Percentiles rank a stretch among this genome's conserved stretches.
Conservation (phyloP, 2,797 vertebrate species). For the Dendrocincla fuliginosa region DNA sequence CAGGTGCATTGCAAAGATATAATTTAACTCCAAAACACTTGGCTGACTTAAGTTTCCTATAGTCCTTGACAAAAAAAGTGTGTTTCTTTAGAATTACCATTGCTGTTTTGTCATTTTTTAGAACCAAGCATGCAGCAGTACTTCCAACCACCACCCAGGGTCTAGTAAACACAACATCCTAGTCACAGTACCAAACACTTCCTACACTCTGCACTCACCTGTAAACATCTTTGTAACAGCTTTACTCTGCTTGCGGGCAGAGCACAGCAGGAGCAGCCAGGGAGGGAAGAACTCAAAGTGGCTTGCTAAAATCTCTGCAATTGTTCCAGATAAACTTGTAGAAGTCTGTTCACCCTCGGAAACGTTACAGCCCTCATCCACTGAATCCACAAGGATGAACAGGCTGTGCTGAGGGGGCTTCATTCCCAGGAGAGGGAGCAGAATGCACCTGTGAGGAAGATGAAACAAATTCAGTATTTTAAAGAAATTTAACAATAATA, state of each 20-base stretch:
- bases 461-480: not conserved
- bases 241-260: conserved; percentile 94
- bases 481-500: not conserved
- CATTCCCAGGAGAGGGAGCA: conserved; percentile 89
- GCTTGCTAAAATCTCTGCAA: conserved; percentile 91
- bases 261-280: conserved; percentile 95
- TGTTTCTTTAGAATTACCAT: not conserved
- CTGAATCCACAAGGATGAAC: conserved; percentile 91
- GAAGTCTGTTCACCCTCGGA: conserved; percentile 85
- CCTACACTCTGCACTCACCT: conserved; percentile 74
- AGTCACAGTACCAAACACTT: too few species aligned
- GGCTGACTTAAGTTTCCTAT: not conserved
- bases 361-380: conserved; percentile 90
- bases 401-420: conserved; percentile 90
- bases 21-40: not conserved
- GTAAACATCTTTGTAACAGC: conserved; percentile 96
- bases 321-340: conserved; percentile 84
- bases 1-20: not conserved
- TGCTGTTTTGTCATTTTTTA: not conserved
- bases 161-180: rapidly evolving
- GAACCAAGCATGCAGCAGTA: not conserved
- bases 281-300: conserved; percentile 96
- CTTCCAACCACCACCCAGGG: not conserved
- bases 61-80: not conserved
- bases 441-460: conserved; percentile 84